phyloP scores from a whole-genome alignment of 2,797 vertebrate species.

The Botia almorhae region DNA sequence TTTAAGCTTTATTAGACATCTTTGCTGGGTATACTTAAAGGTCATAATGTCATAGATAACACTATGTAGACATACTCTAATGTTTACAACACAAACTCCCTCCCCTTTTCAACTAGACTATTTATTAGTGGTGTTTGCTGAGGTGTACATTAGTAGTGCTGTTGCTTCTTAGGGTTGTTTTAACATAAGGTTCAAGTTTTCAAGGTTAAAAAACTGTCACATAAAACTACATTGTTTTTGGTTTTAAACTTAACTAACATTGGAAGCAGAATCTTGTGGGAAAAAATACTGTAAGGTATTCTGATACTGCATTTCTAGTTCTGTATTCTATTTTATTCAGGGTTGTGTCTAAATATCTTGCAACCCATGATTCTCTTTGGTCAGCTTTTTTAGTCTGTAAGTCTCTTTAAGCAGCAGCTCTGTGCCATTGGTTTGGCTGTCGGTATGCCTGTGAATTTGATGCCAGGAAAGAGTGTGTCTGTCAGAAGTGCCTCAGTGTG shows the following conservation, averaged over 20 bases:
- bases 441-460: constrained; percentile 6
- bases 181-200: too few species aligned
- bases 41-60: background rate
- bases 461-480: constrained; percentile 21
- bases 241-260: too few species aligned
- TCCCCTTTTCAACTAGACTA: too few species aligned
- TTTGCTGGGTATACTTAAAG: background rate
- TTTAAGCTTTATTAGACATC: background rate
- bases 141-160: too few species aligned
- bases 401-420: background rate
- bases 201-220: too few species aligned
- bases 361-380: constrained; percentile 19
- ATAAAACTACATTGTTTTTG: too few species aligned
- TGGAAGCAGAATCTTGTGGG: background rate
- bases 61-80: too few species aligned
- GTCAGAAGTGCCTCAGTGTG: constrained; percentile 42
- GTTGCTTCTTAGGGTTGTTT: too few species aligned
- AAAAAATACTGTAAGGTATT: background rate
- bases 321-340: too few species aligned
- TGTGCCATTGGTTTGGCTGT: constrained; percentile 6
- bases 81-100: too few species aligned
- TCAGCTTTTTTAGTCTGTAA: constrained; percentile 15
- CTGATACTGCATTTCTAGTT: too few species aligned
- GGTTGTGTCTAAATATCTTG: constrained; percentile 11
- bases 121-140: too few species aligned